Base-by-base conservation (phyloP, 1,140 invertebrate species). In the Coenobita brevimanus region DNA sequence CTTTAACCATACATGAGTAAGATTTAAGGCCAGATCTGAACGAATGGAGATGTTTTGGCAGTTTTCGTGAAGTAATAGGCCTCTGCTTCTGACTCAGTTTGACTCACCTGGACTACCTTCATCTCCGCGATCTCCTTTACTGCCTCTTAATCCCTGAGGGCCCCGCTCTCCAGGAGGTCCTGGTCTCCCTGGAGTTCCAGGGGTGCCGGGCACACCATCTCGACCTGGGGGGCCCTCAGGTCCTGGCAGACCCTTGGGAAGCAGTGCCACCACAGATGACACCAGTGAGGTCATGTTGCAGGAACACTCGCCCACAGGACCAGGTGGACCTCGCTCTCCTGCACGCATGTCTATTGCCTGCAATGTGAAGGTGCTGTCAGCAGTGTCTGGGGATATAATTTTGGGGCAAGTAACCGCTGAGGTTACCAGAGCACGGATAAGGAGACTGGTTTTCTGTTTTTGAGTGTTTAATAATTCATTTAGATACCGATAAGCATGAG, bases 141-240 rank as follows among this genome's bases (percentile, higher is more conserved):
- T 41, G 36, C 83, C 83, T 15, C 50, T n/a, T 1, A 57, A 57
- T 30, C 83, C 83, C 62, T 10, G 69, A 6, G 36, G 54, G 0
- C 83, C 83, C 10, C 75, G 50, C n/a, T 86, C 83, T n/a, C 83
- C 83, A 21, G 71, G 71, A 30, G 83, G 54, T 33, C 83, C 83
- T 17, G 73, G 71, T 27, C 30, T 30, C 17, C 75, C 73, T 33
- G 75, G 24, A 4, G 83, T 78, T 8, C 71, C 75, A 33, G 75
- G 83, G 41, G 71, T 79, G 0, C 75, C 83, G 1, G 83, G 41
- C 41, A 79, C 54, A 36, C 82, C 82, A 41, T 84, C 82, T 41
- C 82, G n/a, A 41, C 82, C 82, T n/a, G 67, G 41, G 36, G 46
- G 82, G 15, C 82, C 75, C 36, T 76, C 57, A 4, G 75, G 54